These are phyloP conservation scores for Actinemys pallida DNA, from an alignment of 2,113 vertebrate genomes.

Conservation along the genomic window DNA sequence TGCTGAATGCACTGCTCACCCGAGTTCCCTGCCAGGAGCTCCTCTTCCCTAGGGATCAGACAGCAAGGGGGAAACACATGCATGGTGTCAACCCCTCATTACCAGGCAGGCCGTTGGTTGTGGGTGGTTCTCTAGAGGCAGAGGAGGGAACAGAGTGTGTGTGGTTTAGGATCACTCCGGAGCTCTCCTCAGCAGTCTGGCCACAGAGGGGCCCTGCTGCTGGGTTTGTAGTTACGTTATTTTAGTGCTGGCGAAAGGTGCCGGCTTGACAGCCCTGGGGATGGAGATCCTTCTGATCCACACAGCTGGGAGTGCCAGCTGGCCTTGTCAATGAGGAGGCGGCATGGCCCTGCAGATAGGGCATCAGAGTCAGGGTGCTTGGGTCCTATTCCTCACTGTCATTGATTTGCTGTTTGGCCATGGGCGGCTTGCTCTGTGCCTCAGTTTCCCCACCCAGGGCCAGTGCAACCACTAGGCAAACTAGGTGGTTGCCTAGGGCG, in stretches of 20 bases:
- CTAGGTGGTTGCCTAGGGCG: too few species aligned
- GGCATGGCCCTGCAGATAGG: background rate
- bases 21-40: background rate
- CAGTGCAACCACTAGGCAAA: too few species aligned
- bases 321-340: background rate
- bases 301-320: background rate
- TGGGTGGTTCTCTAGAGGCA: constrained; percentile 35
- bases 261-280: background rate
- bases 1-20: accelerated
- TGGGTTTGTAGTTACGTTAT: background rate
- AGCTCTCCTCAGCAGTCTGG: background rate
- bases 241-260: background rate
- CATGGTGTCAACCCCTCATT: constrained; percentile 32
- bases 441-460: background rate
- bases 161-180: background rate
- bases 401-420: background rate
- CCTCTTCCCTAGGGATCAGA: background rate
- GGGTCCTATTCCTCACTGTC: background rate
- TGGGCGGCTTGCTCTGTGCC: background rate
- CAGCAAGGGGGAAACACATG: background rate
- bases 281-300: background rate
- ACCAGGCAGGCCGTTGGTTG: background rate
- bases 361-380: accelerated
- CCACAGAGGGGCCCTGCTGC: background rate
- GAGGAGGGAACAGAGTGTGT: background rate